Evolutionary conservation across 2,888 invertebrate species (phyloP), one percentile per base, ranked within the genome.

Genomic region (Drosophila subquinaria): DNA sequence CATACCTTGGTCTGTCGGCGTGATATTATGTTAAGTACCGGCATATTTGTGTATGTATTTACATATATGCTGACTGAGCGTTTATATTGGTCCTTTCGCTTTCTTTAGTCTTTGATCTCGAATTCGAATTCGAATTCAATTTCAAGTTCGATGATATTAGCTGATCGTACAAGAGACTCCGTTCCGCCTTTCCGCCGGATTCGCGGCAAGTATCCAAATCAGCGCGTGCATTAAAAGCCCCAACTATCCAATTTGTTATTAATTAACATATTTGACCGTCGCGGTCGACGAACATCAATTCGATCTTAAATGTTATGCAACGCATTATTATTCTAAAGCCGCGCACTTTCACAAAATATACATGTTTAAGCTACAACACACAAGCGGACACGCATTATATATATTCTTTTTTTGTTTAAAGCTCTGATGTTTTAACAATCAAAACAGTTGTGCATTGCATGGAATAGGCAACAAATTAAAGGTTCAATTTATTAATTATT

Each of bases 1-100:
- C 51, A 51, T 59, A 59, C 59, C 56, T 57, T 57, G 11, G 45
- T 35, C 11, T 57, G 35, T 35, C 56, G 45, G 43, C 56, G 43
- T 2, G 56, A n/a, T 45, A n/a, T 35, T 33, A 57, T n/a, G 20
- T 35, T 45, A 23, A 57, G 45, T 15, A 48, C n/a, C 15, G 66
- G 40, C 27, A 17, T 42, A 15, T 36, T 36, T 42, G 23, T 4
- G n/a, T 13, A 23, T 9, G 27, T 27, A 27, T 27, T 5, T 27
- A 27, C 23, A 4, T 4, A 23, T 23, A 33, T 13, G 10, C 2
- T 11, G 30, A 30, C 43, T 42, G 3, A n/a, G 38, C 23, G 51
- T 63, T 30, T 13, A 27, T 27, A 27, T 45, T 23, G 10, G 20
- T 8, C 15, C 17, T 11, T 20, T 5, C 13, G 4, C n/a, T n/a